Conservation (phyloP, 2,888 invertebrate genomes). For the Melieria picta region DNA sequence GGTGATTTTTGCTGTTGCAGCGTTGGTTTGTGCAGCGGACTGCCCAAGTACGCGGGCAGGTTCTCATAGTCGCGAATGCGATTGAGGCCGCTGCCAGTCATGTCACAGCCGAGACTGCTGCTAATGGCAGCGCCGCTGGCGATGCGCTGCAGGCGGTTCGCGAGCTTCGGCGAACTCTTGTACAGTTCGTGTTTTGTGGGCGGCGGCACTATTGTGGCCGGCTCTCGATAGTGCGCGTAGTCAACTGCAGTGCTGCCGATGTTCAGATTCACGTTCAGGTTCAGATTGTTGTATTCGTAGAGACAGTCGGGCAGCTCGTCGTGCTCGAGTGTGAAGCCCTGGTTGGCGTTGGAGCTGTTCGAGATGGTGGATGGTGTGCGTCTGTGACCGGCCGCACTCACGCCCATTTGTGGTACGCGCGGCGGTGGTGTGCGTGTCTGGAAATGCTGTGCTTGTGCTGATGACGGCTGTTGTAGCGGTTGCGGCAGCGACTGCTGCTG, state of each 20-base stretch:
- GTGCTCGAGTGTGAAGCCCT: conserved; percentile 72
- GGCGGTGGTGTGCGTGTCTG: conserved; percentile 59
- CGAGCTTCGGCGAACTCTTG: conserved; percentile 56
- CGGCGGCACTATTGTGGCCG: conserved; percentile 42
- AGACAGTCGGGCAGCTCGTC: conserved; percentile 64
- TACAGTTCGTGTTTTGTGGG: conserved; percentile 58
- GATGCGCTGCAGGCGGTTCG: conserved; percentile 54
- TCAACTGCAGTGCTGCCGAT: conserved; percentile 26
- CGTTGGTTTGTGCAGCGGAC: conserved; percentile 52
- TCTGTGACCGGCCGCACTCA: conserved; percentile 70
- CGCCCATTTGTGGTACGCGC: conserved; percentile 65
- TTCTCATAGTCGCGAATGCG: conserved; percentile 60
- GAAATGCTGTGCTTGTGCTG: conserved; percentile 40
- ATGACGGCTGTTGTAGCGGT: conserved; percentile 41
- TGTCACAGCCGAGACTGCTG: conserved; percentile 22
- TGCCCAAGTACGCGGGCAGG: conserved; percentile 49
- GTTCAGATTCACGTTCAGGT: conserved; percentile 36
- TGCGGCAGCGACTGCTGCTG: conserved; percentile 37
- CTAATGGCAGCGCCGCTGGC: neutral
- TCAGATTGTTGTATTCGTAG: conserved; percentile 59
- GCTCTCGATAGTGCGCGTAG: conserved; percentile 42
- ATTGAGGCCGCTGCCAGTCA: conserved; percentile 44
- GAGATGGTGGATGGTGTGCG: conserved; percentile 83
- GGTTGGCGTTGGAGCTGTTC: conserved; percentile 71
- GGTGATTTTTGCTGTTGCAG: conserved; percentile 30